Base-by-base conservation (phyloP, 2,797 vertebrate species). In the Xenopus petersii region DNA sequence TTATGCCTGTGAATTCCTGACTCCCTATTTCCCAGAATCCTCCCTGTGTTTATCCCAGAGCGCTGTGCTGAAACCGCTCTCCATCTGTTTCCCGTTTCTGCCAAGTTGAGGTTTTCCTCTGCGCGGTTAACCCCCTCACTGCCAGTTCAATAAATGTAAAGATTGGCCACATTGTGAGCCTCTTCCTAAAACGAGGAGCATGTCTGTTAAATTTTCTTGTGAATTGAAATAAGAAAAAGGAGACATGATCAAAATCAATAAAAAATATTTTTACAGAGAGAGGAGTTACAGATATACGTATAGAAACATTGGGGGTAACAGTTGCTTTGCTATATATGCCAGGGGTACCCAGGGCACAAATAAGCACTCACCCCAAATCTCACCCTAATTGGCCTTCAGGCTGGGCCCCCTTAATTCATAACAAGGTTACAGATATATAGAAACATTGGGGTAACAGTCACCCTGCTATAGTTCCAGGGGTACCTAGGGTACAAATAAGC, bases 71-170 rank as follows among this genome's bases (percentile, higher is more conserved):
- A 86, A 89, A 88, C 84, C 90, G 90, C 88, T 91, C 84, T 90
- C 92, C 94, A 95, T 94, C 93, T 95, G 94, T 93, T 93, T 90
- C 87, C 87, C 85, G 81, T 88, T 86, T 89, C 83, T 83, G 88
- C 79, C 82, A 86, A 89, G 86, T 83, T 90, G 86, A 81, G 87
- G 86, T 87, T 89, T 89, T 85, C 59, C 70, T 78, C 42, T 30
- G 30, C 47, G 49, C 60, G 6, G 42, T 77, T 78, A 78, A 78
- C 75, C 66, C 48, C 9, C 54, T 49, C 26, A 60, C 13, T 21
- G 54, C 75, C 54, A 56, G 46, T 63, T 10, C n/a, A 16, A 15
- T 54, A 64, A n/a, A 59, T 51, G 7, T 7, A 49, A 26, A 64
- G 30, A 46, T 46, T 10, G 15, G 49, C 49, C 49, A 51, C 49